Conservation (phyloP, 2,797 vertebrate species). For the Enteromius viviparus region DNA sequence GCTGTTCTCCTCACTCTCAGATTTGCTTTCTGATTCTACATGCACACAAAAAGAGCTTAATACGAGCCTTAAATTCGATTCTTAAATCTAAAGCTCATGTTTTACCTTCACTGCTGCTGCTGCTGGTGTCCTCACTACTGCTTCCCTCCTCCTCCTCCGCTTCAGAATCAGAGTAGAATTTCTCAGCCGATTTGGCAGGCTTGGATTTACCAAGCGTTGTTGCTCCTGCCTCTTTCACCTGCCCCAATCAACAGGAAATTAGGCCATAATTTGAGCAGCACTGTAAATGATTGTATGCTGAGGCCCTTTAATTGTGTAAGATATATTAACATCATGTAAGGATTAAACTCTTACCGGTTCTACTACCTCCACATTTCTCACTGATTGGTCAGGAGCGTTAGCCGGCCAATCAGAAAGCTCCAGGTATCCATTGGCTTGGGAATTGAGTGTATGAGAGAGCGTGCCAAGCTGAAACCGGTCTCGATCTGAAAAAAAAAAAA, state of each 20-base stretch:
- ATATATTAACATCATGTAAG: neutral
- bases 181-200: constrained; percentile 79
- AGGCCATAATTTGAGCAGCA: neutral
- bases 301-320: neutral
- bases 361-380: constrained; percentile 90
- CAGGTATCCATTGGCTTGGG: constrained; percentile 87
- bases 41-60: constrained; percentile 9
- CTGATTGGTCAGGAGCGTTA: constrained; percentile 89
- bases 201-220: constrained; percentile 77
- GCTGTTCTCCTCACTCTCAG: constrained; percentile 75
- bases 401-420: constrained; percentile 94
- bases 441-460: constrained; percentile 92
- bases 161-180: constrained; percentile 91
- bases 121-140: constrained; percentile 69
- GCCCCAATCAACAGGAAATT: constrained; percentile 26
- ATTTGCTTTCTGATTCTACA: constrained; percentile 74
- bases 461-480: constrained; percentile 96
- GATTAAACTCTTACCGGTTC: constrained; percentile 79
- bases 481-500: constrained; percentile 81
- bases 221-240: constrained; percentile 82
- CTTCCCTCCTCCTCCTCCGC: constrained; percentile 77
- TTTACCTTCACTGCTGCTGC: constrained; percentile 74
- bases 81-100: constrained; percentile 10
- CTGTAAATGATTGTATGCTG: neutral
- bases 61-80: neutral